Base-by-base conservation (phyloP, 2,888 invertebrate genomes). In the Pheosia gnoma region DNA sequence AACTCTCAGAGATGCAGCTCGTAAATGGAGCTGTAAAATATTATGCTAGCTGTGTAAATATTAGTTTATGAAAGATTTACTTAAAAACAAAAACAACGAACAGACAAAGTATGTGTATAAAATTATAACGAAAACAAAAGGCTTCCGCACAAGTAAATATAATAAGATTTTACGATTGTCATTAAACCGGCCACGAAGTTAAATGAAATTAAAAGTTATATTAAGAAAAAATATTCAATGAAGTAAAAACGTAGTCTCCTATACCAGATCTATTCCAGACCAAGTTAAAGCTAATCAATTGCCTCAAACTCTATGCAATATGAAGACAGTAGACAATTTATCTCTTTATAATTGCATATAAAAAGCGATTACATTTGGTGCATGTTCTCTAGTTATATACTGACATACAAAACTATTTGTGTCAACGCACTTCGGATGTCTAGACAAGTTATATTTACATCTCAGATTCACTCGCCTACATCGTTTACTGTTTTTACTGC, bases 361-460 rank as follows among this genome's bases (percentile, higher is more conserved):
- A 25, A 25, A 11, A 13, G 2, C 49, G n/a, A 25, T 4, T 53
- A 8, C 13, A 39, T 13, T n/a, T 39, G n/a, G 55, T 55, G 55
- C 45, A 36, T 11, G 53, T 63, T 60, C 58, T 67, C 70, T 54
- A 62, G 10, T 66, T 66, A 64, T 66, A 61, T 67, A 65, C 59
- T 63, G 59, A 61, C 66, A 64, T 57, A 61, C 65, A 47, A 56
- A 65, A 66, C 58, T 80, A 83, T 80, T 73, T 76, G 70, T 83
- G 84, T 82, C 83, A 81, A 77, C 65, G 73, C 72, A 78, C 77
- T 65, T 37, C 39, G 71, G 66, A 59, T 62, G 86, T 87, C 86
- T 86, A 84, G 85, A 84, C 86, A 70, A 69, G 75, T 70, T 87
- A 87, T 81, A 83, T 86, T 81, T 75, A 79, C 71, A 51, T 55